Percentiles rank a stretch among this genome's conserved stretches.
These are phyloP conservation scores for Falco cherrug DNA, from an alignment of 2,797 vertebrate species.

Conservation along the genomic window DNA sequence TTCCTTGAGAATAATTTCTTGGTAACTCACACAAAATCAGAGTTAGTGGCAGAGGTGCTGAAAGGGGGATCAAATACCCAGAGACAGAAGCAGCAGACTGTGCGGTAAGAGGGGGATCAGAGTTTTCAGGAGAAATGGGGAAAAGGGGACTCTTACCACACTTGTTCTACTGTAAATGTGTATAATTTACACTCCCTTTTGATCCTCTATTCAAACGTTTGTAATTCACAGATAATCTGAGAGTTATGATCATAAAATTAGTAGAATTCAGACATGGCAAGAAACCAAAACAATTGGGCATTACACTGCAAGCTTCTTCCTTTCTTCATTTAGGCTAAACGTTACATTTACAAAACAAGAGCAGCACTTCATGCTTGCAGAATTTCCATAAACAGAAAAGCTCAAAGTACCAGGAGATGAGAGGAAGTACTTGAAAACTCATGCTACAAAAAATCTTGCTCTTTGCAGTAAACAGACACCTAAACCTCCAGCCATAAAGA, in stretches of 20 bases:
- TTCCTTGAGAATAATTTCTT: background rate
- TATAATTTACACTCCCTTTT: background rate
- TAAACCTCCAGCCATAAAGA: background rate
- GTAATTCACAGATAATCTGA: background rate
- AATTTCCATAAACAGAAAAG: background rate
- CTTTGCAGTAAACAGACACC: background rate
- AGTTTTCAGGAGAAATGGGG: background rate
- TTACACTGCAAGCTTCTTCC: background rate
- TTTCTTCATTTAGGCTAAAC: background rate
- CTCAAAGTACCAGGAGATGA: background rate
- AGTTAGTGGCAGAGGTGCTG: background rate
- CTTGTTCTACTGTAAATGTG: background rate
- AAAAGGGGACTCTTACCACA: background rate
- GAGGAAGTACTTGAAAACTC: background rate
- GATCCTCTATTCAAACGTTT: background rate
- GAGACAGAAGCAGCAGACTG: background rate
- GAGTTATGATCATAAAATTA: background rate
- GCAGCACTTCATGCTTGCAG: accelerated
- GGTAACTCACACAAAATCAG: background rate
- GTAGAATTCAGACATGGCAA: background rate
- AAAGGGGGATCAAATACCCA: background rate
- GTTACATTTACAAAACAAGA: background rate
- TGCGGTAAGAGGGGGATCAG: accelerated
- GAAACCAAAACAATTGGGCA: background rate
- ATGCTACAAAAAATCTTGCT: background rate